phyloP scores from a whole-genome alignment of 2,888 invertebrate genomes.

The Ichneumon xanthorius region DNA sequence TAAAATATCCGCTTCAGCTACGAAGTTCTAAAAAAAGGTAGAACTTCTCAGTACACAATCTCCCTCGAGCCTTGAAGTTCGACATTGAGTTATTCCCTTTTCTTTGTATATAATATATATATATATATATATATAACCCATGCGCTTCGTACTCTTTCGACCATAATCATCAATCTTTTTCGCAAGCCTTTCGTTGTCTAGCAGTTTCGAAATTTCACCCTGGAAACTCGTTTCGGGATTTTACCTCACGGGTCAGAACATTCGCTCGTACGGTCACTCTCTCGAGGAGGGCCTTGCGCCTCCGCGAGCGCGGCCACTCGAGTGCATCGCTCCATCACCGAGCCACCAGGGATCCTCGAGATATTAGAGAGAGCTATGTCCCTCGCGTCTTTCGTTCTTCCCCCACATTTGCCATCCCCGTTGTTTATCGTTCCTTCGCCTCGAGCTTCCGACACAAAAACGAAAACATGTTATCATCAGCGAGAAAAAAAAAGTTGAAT shows the following conservation, averaged over 20 bases:
- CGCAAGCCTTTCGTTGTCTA: slow-evolving; percentile 27
- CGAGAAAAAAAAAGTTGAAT: not conserved
- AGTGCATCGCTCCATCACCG: slow-evolving; percentile 67
- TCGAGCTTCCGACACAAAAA: not conserved
- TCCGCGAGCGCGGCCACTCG: slow-evolving; percentile 40
- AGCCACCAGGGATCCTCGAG: slow-evolving; percentile 53
- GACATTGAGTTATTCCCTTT: slow-evolving; percentile 14
- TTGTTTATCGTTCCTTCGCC: not conserved
- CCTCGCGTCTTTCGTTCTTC: slow-evolving; percentile 28
- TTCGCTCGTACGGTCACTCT: slow-evolving; percentile 35
- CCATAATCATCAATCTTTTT: slow-evolving; percentile 42
- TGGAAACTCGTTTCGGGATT: slow-evolving; percentile 34
- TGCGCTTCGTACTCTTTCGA: slow-evolving; percentile 14
- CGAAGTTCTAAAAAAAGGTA: not conserved
- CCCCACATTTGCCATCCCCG: not conserved
- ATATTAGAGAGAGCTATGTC: slow-evolving; percentile 30
- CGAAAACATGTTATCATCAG: not conserved
- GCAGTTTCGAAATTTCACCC: slow-evolving; percentile 31
- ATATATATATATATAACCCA: not conserved
- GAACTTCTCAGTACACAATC: not conserved
- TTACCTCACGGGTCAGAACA: slow-evolving; percentile 44
- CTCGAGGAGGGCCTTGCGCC: slow-evolving; percentile 42
- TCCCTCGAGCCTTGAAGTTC: not conserved
- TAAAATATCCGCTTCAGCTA: not conserved
- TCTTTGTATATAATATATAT: not conserved